phyloP scores from a whole-genome alignment of 2,888 invertebrate species.

The Acronicta alni region DNA sequence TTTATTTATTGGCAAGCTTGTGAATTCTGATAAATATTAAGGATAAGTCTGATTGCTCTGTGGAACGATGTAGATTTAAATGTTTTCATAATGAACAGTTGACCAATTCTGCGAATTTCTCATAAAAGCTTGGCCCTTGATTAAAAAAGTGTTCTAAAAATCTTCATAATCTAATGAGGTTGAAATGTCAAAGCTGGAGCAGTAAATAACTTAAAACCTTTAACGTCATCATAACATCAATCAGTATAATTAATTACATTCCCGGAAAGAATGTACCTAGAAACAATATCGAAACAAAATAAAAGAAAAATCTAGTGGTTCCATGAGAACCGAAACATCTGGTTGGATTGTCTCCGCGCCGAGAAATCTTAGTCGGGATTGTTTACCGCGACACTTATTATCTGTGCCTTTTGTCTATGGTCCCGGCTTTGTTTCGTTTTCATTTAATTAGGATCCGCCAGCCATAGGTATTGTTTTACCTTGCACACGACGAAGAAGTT shows the following conservation, averaged over 20 bases:
- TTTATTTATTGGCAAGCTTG: not conserved
- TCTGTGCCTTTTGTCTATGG: constrained; percentile 47
- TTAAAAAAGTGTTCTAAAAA: too few species aligned
- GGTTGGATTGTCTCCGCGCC: constrained; percentile 35
- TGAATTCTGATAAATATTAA: not conserved
- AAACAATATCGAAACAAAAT: constrained; percentile 13
- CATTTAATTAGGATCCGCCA: constrained; percentile 44
- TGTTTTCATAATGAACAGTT: too few species aligned
- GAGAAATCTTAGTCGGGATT: constrained; percentile 49
- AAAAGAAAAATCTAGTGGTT: constrained; percentile 26
- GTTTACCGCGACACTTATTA: constrained; percentile 53
- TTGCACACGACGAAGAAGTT: not conserved
- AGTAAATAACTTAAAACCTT: too few species aligned
- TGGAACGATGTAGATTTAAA: too few species aligned
- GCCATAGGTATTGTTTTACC: constrained; percentile 15
- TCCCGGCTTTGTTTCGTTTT: constrained; percentile 40
- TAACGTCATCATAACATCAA: too few species aligned
- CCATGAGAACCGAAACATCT: constrained; percentile 43
- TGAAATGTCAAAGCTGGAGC: too few species aligned
- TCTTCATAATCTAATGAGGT: too few species aligned
- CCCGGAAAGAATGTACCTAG: not conserved
- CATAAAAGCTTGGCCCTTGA: too few species aligned
- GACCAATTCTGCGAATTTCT: too few species aligned
- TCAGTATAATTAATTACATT: not conserved
- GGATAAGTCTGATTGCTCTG: too few species aligned